Evolutionary conservation across 2,797 vertebrate genomes (phyloP), one percentile per base, ranked within the genome.

Genomic region (Chrosomus eos): DNA sequence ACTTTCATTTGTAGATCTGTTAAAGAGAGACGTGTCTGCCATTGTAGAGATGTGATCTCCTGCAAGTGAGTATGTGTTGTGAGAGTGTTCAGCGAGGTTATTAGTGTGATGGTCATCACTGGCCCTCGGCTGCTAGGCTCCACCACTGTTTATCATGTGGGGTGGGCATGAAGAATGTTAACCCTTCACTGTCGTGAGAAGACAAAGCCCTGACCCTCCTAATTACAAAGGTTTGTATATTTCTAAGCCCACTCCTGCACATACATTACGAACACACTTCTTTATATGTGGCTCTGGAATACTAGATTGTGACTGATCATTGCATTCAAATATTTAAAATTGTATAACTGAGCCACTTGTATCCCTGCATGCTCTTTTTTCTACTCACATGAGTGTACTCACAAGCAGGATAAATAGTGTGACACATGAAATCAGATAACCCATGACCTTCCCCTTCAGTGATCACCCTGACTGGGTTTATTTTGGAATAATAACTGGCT

Each of bases 121-220:
- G 45, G 64, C 67, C 64, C 53, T 33, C 14, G 74, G 78, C 82
- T 74, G 45, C 28, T 23, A 67, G 58, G 78, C 87, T 80, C 23
- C 58, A 45, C 66, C 77, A 31, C 40, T 72, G 66, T 76, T 86
- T 71, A 83, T 76, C 71, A 55, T 66, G 82, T 31, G 75, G 83
- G 82, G 43, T 85, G 74, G 70, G 26, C 82, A 84, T 19, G 48
- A 31, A n/a, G 31, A 45, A 68, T 62, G 53, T 88, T 88, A 87
- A 88, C 88, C 80, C 85, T 79, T 85, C 3, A 51, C 28, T 82
- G 75, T 16, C 83, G 31, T 2, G 51, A 60, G 16, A 81, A 38
- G 16, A 71, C 33, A 40, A 13, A 51, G 13, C 9, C 21, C 18
- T 45, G 13, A 23, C 31, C 33, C 21, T 23, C 3, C 19, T 36